Evolutionary conservation across 2,113 vertebrate genomes (phyloP).

Genomic region (Pitta sordida): DNA sequence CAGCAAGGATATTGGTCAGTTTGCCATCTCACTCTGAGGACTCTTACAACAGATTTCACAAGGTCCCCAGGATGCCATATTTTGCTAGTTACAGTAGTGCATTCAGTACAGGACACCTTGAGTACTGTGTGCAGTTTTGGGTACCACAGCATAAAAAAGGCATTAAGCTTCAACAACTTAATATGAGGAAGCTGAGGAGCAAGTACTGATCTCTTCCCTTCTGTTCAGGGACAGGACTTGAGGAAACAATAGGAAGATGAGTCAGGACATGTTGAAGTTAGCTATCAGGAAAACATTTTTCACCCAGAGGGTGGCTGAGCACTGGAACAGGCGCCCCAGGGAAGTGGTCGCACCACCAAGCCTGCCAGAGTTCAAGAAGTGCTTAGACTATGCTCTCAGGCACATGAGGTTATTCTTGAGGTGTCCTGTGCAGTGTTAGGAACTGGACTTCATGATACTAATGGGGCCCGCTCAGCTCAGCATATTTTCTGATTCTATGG

Average conservation of each 20-base stretch:
- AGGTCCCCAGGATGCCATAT: not conserved
- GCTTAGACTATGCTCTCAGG: fast-evolving
- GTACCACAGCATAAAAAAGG: not conserved
- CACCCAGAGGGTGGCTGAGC: not conserved
- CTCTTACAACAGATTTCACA: not conserved
- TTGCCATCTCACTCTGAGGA: not conserved
- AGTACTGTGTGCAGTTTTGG: not conserved
- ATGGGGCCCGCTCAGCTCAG: not conserved
- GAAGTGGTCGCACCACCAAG: not conserved
- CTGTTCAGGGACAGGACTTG: not conserved
- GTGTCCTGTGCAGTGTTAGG: not conserved
- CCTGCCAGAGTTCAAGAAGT: not conserved
- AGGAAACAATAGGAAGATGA: not conserved
- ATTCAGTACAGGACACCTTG: not conserved
- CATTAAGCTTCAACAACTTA: not conserved
- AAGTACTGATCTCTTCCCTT: not conserved
- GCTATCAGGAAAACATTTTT: not conserved
- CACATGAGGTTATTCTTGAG: not conserved
- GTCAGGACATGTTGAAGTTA: not conserved
- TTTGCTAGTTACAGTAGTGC: not conserved
- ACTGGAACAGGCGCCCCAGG: not conserved
- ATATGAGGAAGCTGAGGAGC: not conserved
- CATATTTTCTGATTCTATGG: not conserved
- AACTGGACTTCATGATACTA: not conserved
- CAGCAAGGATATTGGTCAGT: not conserved